Conservation (phyloP, 1,140 invertebrate species). For the Psix sp. region DNA sequence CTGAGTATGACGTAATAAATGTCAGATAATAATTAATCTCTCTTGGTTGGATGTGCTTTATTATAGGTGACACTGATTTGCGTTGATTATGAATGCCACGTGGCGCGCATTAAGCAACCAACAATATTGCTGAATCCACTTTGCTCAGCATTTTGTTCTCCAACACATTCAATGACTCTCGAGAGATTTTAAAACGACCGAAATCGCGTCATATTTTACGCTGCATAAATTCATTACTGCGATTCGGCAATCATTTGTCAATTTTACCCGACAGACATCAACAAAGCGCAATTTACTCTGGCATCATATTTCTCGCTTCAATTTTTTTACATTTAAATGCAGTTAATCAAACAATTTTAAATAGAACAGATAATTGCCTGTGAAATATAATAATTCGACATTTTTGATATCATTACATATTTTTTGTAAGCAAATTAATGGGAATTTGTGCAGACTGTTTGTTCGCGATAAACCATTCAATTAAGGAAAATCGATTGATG, state of each 20-base stretch:
- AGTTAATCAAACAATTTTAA: no score
- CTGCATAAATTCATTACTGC: constrained; percentile 35
- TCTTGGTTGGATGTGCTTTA: constrained; percentile 45
- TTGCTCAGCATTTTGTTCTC: constrained; percentile 42
- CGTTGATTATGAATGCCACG: constrained; percentile 50
- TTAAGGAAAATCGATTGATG: no score
- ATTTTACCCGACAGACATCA: constrained; percentile 20
- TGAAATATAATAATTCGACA: no score
- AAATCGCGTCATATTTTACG: constrained; percentile 21
- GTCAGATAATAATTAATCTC: constrained; percentile 63
- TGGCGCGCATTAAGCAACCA: constrained; percentile 21
- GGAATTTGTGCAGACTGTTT: no score
- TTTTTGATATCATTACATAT: no score
- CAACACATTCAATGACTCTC: constrained; percentile 22
- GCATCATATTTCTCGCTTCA: background rate
- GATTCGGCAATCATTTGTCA: constrained; percentile 33
- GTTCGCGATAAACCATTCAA: no score
- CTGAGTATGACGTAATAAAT: constrained; percentile 56
- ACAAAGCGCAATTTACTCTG: background rate
- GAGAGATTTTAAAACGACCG: constrained; percentile 18
- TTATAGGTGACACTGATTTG: constrained; percentile 52
- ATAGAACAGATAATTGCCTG: no score
- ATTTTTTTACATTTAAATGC: no score
- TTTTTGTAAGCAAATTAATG: no score
- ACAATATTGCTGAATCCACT: constrained; percentile 18